Conservation (phyloP, 2,888 invertebrate species). For the Pycnomerus fuliginosus region DNA sequence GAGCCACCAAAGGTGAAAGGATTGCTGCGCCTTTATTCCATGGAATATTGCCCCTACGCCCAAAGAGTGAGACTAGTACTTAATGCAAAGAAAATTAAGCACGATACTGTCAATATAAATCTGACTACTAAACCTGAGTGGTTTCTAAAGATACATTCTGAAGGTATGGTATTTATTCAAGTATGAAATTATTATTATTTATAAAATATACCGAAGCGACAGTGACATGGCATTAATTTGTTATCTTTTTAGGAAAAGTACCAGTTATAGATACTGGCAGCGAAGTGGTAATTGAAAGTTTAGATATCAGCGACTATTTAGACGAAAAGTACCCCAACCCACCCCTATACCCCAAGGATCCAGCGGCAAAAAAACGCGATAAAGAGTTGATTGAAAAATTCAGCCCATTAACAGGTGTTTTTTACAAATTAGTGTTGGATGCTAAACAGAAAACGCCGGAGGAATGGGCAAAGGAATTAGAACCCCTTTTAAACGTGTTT, state of each 20-base stretch:
- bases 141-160: slow-evolving; percentile 64
- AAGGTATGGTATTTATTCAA: slow-evolving; percentile 52
- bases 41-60: slow-evolving; percentile 83
- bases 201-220: too few relatives aligned
- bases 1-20: slow-evolving; percentile 63
- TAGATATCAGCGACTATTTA: slow-evolving; percentile 47
- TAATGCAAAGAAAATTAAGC: slow-evolving; percentile 72
- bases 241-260: neutral
- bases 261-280: neutral
- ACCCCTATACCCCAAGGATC: slow-evolving; percentile 52
- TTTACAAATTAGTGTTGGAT: too few relatives aligned
- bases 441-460: slow-evolving; percentile 33
- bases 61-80: slow-evolving; percentile 73
- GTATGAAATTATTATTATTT: too few relatives aligned
- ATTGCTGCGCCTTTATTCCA: slow-evolving; percentile 72
- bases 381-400: slow-evolving; percentile 39
- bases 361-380: slow-evolving; percentile 39
- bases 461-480: slow-evolving; percentile 35
- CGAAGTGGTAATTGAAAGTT: neutral
- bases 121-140: slow-evolving; percentile 79
- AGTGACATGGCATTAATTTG: too few relatives aligned
- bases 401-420: slow-evolving; percentile 27
- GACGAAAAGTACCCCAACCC: slow-evolving; percentile 57
- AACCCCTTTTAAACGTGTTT: slow-evolving; percentile 33
- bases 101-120: slow-evolving; percentile 73